Evolutionary conservation across 2,797 vertebrate genomes (phyloP), one percentile per base, ranked within the genome.

Genomic region (Sarcophilus harrisii): DNA sequence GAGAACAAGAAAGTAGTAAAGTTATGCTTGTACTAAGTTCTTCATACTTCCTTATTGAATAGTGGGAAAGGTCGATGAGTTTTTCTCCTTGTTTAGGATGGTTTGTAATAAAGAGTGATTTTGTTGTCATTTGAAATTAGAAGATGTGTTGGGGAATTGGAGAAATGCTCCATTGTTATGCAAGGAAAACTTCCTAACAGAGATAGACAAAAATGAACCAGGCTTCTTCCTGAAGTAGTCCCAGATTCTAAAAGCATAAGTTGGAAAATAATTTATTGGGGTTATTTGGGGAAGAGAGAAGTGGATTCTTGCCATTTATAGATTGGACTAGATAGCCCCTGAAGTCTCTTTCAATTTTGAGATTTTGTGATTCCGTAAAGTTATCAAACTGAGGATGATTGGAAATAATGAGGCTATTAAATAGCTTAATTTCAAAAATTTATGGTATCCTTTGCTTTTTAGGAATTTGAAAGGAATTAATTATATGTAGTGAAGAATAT

Each of bases 391-490:
- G n/a, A 62, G 57, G 91, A 92, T 94, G 66, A 90, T 2, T n/a
- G 12, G 38, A 94, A 90, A 94, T 90, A 96, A 90, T 55, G 59
- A 93, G 0, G 27, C 89, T 24, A 55, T 59, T 27, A 49, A 93
- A 91, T 13, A 58, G 11, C 58, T 90, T 52, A 66, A 94, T 16
- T 52, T 92, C 62, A 95, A 52, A 11, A 59, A 57, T 93, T 93
- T 95, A 54, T 28, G 58, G 0, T 94, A 93, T 38, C 95, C 4
- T 30, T 91, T 94, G 54, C 94, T 55, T 55, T 55, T 94, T 14
- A 92, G 87, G 93, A 92, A 58, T 45, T 93, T 45, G 93, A 96
- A 91, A n/a, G 55, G 30, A 62, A 24, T 96, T 95, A 93, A 58
- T 45, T 73, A 1, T 12, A 32, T 96, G 52, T 38, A 95, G 93